phyloP scores from a whole-genome alignment of 2,797 vertebrate species.

The Thunnus albacares region DNA sequence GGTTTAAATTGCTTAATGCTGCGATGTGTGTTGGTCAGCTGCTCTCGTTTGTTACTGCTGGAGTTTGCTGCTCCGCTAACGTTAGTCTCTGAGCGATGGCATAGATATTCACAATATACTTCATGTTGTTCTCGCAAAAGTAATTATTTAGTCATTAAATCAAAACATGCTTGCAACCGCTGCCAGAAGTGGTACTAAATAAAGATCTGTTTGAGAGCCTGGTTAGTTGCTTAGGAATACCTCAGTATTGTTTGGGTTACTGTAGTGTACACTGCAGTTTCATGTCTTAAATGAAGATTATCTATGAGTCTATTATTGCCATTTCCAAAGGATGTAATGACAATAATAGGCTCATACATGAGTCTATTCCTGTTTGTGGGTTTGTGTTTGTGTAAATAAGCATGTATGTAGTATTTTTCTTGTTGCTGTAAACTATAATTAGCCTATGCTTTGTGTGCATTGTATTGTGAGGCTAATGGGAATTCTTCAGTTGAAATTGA shows the following conservation, averaged over 20 bases:
- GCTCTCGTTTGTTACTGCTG: too few species aligned
- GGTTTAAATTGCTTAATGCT: too few species aligned
- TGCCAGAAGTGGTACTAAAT: too few species aligned
- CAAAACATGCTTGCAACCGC: too few species aligned
- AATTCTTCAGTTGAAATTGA: conserved; percentile 9
- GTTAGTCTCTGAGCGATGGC: too few species aligned
- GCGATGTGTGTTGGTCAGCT: too few species aligned
- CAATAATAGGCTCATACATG: too few species aligned
- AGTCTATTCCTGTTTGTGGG: background rate
- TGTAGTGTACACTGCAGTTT: background rate
- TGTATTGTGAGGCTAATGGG: background rate
- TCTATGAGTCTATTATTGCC: background rate
- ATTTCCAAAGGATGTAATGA: background rate
- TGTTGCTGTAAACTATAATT: background rate
- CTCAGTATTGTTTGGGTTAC: background rate
- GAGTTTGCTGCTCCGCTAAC: too few species aligned
- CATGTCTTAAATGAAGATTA: background rate
- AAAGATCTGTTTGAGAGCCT: too few species aligned
- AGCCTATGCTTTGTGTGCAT: background rate
- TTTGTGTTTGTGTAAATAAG: background rate
- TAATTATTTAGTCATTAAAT: too few species aligned
- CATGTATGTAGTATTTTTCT: background rate
- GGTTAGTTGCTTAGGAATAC: background rate
- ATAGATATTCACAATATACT: too few species aligned
- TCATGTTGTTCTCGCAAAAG: too few species aligned